Percentiles rank a stretch among this genome's conserved stretches.
phyloP scores from a whole-genome alignment of 2,888 invertebrate genomes.

The Tenthredo notha region DNA sequence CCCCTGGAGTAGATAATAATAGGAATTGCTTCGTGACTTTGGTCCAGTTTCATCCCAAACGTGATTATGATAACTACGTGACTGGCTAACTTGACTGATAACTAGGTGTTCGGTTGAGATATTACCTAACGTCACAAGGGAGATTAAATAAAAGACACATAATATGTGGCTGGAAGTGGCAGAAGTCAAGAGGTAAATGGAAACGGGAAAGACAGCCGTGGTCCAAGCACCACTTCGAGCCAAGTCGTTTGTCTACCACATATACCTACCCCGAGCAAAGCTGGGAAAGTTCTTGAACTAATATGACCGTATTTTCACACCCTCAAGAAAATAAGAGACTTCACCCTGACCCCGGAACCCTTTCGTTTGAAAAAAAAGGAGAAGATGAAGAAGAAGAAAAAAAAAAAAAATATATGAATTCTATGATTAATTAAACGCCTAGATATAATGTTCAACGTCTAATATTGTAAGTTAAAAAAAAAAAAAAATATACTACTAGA shows the following conservation, averaged over 20 bases:
- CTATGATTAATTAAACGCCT: background rate
- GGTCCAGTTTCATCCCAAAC: background rate
- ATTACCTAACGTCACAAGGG: background rate
- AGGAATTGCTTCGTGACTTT: background rate
- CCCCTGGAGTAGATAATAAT: background rate
- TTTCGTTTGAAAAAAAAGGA: conserved; percentile 4
- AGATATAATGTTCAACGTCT: background rate
- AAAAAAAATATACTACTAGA: background rate
- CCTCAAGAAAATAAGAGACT: conserved; percentile 24
- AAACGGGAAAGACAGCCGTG: conserved; percentile 38
- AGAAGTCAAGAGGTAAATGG: conserved; percentile 41
- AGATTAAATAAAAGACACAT: conserved; percentile 21
- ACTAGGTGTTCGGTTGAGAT: conserved; percentile 1
- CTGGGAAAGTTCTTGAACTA: conserved; percentile 41
- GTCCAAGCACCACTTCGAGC: conserved; percentile 35
- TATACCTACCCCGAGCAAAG: background rate
- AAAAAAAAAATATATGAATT: background rate
- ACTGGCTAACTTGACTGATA: conserved; percentile 12
- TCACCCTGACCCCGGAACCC: background rate
- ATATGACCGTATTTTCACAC: conserved; percentile 43
- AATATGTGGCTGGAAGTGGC: conserved; percentile 27
- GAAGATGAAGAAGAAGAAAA: background rate
- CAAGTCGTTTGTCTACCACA: conserved; percentile 40
- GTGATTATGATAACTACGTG: conserved; percentile 22
- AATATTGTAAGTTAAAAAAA: background rate